These are phyloP conservation scores for Pterois miles DNA, from an alignment of 2,797 vertebrate genomes.

Conservation along the genomic window DNA sequence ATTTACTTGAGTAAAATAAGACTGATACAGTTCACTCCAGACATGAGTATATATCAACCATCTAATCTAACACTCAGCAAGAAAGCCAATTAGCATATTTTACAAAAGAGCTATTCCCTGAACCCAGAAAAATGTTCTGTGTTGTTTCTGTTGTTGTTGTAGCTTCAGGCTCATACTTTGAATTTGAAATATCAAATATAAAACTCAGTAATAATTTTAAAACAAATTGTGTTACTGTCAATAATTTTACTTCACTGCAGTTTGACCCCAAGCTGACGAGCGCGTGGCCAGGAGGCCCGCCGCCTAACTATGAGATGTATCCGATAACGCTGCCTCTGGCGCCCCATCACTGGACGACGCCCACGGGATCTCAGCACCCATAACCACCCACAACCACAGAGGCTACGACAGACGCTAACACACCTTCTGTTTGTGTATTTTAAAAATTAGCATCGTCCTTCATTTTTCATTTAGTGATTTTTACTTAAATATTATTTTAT, in stretches of 20 bases:
- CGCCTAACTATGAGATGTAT: constrained; percentile 58
- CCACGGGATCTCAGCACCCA: not conserved
- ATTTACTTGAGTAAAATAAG: not conserved
- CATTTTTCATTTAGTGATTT: constrained; percentile 26
- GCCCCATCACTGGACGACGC: constrained; percentile 19
- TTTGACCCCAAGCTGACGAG: constrained; percentile 63
- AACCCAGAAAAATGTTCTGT: not conserved
- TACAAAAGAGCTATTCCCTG: not conserved
- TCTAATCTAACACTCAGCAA: not conserved
- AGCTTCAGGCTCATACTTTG: too few species aligned
- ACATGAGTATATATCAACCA: not conserved
- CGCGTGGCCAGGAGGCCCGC: not conserved
- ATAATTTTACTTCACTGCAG: constrained; percentile 46
- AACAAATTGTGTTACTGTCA: not conserved
- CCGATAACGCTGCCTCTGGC: constrained; percentile 45
- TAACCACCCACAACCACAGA: not conserved
- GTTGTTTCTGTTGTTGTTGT: too few species aligned
- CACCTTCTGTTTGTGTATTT: not conserved
- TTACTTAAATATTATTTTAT: constrained; percentile 7
- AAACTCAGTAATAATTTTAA: not conserved
- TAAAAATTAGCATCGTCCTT: constrained; percentile 4
- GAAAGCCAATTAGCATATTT: not conserved
- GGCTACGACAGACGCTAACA: not conserved
- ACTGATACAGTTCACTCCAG: not conserved
- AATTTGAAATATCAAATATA: not conserved